These are phyloP conservation scores for Macropus fuliginosus DNA, from an alignment of 2,797 vertebrate genomes.

Conservation along the genomic window DNA sequence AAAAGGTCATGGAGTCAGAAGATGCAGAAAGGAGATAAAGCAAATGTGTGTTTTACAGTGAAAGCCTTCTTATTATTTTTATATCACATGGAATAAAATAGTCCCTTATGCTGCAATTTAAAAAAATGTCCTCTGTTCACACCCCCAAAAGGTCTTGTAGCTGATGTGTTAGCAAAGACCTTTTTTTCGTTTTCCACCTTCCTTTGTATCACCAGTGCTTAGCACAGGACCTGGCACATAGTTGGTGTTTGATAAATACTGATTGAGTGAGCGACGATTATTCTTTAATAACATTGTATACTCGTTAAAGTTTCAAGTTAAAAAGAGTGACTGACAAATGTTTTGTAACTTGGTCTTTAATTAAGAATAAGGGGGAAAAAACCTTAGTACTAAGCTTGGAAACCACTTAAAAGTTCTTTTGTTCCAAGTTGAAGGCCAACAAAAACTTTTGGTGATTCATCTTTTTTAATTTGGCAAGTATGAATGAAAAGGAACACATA, in stretches of 20 bases:
- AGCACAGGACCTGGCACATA: not conserved
- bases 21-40: not conserved
- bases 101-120: not conserved
- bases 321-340: constrained; percentile 61
- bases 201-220: not conserved
- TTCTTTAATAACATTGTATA: constrained; percentile 45
- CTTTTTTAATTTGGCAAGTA: constrained; percentile 40
- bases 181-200: not conserved
- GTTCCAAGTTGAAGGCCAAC: constrained; percentile 56
- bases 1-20: not conserved
- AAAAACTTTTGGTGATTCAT: constrained; percentile 52
- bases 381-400: constrained; percentile 37
- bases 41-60: not conserved
- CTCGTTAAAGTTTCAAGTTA: constrained; percentile 64
- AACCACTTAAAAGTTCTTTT: constrained; percentile 47
- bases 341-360: constrained; percentile 49
- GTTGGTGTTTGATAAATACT: not conserved
- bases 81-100: not conserved
- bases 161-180: constrained; percentile 23
- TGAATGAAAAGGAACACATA: constrained; percentile 33
- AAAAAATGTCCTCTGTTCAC: not conserved
- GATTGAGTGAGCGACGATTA: not conserved
- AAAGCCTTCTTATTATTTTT: not conserved
- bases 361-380: constrained; percentile 41
- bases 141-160: constrained; percentile 18